Base-by-base conservation (phyloP, 2,888 invertebrate genomes). In the Boloria euphrosyne region DNA sequence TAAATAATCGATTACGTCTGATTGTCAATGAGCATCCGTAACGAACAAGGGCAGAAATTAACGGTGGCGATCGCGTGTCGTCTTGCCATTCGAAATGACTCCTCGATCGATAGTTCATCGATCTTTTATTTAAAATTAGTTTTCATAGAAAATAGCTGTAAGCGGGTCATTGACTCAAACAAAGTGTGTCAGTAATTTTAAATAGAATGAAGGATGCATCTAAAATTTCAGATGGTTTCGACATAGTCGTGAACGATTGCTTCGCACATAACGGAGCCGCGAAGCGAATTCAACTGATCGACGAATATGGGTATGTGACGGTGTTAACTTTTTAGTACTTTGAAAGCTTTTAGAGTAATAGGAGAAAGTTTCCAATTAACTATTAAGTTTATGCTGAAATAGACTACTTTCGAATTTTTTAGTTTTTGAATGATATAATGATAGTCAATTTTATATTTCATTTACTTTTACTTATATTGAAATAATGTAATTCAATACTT, bases 181-280 rank as follows among this genome's bases (percentile, higher is more conserved):
- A 59, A 78, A 78, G 75, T 81, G 75, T 77, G 78, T 78, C 76
- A 78, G 75, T 75, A 64, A 69, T 60, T 60, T 27, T 70, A 31
- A 60, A 62, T 49, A 44, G 6, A 38, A 51, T 55, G 49, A 63
- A 68, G 65, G 62, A 50, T 62, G 47, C 58, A 38, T 66, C 18
- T 51, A 14, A n/a, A 59, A 47, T 88, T 93, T 69, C 90, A 98
- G 97, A 98, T 87, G 98, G 98, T 60, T 98, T 98, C 81, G 98
- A 98, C 83, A 97, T 98, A 76, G 97, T 98, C 44, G 98, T 98
- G 27, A 98, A 97, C 82, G 98, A 98, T 84, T 98, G 98, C 83
- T 97, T 95, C 82, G 98, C 98, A 0, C 98, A 98, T 84, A 98
- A 98, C 86, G 98, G 98, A 53, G 98, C 97, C 13, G 96, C 96